Base-by-base conservation (phyloP, 64 coral and sea anemone genomes). In the Cladopsammia gracilis region DNA sequence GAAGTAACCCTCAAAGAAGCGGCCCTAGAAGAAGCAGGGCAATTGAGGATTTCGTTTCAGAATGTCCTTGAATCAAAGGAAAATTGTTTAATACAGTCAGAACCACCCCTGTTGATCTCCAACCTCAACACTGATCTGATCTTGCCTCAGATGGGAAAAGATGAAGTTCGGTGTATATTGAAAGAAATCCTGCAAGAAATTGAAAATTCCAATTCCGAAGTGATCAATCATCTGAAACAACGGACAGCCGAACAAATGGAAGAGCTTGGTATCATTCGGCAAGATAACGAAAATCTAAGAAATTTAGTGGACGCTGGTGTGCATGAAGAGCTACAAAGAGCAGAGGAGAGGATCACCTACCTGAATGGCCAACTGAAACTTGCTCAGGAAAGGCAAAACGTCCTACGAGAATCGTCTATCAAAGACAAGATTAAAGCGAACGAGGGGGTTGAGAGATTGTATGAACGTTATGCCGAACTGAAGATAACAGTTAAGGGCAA, bases 1-100 rank as follows among this genome's bases (percentile, higher is more conserved):
- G 80, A 64, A 50, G 44, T 49, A 3, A 49, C 43, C 1, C 43
- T 84, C 20, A 84, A 84, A 84, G 80, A 84, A 19, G 43, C 62
- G n/a, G 61, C 61, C 6, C 46, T 50, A 12, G 80, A 68, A 23
- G 80, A 84, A 84, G 62, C 9, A 22, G 49, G 60, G 20, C 80
- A 84, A 8, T 24, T 68, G 19, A 67, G 80, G 10, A 20, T 23
- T 50, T 84, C 80, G 43, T n/a, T 84, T 8, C 42, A 66, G 23
- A 84, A 46, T 14, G 62, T 84, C 45, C 44, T 84, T 49, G 80
- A 84, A 67, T n/a, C 80, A 48, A 66, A 84, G n/a, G 80, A 84
- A 19, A 84, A 84, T n/a, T 24, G 60, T 14, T 49, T 84, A n/a
- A 15, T 68, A 18, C 44, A 45, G 20, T 67, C 61, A n/a, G 47